Evolutionary conservation across 2,113 vertebrate species (phyloP).

Genomic region (Gymnobelideus leadbeateri): DNA sequence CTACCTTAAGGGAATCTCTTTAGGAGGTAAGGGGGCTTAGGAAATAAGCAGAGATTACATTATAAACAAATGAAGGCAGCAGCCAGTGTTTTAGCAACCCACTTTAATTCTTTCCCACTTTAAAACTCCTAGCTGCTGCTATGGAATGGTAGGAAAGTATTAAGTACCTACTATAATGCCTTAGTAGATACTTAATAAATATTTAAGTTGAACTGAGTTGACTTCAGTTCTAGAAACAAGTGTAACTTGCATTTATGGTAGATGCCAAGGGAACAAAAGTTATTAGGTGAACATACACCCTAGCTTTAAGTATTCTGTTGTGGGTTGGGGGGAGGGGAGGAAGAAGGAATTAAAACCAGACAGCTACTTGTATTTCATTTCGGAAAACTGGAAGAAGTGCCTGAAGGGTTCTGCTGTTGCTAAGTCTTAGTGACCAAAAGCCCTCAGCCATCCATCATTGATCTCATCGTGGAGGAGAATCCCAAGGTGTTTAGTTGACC

Average conservation of each 20-base stretch:
- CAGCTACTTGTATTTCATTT: not conserved
- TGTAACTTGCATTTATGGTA: not conserved
- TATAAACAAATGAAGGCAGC: conserved; percentile 44
- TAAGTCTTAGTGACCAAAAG: not conserved
- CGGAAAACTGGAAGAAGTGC: conserved; percentile 27
- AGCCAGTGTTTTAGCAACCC: not conserved
- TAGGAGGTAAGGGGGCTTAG: not conserved
- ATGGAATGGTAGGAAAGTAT: not conserved
- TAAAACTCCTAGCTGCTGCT: not conserved
- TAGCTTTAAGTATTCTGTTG: conserved; percentile 14
- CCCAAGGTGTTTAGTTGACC: conserved; percentile 14
- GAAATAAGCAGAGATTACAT: conserved; percentile 42
- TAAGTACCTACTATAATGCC: not conserved
- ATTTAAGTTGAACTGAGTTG: not conserved
- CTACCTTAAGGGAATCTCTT: not conserved
- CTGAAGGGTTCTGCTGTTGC: conserved; percentile 14
- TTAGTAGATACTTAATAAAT: not conserved
- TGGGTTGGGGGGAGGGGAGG: not conserved
- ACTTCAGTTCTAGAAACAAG: conserved; percentile 13
- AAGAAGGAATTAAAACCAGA: not conserved
- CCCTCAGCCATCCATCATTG: conserved; percentile 10
- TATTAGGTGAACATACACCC: not conserved
- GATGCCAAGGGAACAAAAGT: not conserved
- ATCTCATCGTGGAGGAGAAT: not conserved
- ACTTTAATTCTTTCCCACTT: conserved; percentile 15